These are phyloP conservation scores for Drosophila anomelani DNA, from an alignment of 2,888 invertebrate genomes.

Conservation along the genomic window DNA sequence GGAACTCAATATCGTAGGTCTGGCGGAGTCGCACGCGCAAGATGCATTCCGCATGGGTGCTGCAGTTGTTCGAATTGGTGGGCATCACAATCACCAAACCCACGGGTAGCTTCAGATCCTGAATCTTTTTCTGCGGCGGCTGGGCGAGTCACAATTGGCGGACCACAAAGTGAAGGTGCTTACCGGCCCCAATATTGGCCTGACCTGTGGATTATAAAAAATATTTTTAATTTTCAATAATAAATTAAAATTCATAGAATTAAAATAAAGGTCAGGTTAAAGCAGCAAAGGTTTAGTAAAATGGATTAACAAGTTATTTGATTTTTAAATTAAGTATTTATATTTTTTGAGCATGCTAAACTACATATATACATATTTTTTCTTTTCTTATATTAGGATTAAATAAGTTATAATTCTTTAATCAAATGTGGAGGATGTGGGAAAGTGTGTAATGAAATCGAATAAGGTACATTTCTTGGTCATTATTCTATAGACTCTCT, in stretches of 20 bases:
- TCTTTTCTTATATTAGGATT: too few relatives aligned
- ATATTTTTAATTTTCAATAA: neutral
- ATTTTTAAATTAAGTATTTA: neutral
- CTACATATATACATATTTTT: neutral
- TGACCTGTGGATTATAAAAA: constrained; percentile 49
- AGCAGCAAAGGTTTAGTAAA: neutral
- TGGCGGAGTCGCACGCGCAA: constrained; percentile 88
- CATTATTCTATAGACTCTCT: constrained; percentile 17
- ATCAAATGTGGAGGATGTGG: neutral
- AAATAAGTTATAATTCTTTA: too few relatives aligned
- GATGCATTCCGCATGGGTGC: constrained; percentile 86
- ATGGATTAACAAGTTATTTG: neutral
- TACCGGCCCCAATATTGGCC: constrained; percentile 79
- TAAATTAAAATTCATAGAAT: neutral
- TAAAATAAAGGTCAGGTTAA: neutral
- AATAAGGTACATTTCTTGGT: constrained; percentile 8
- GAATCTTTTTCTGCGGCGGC: constrained; percentile 66
- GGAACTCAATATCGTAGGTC: constrained; percentile 89
- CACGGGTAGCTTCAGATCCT: constrained; percentile 64
- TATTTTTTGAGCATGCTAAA: too few relatives aligned
- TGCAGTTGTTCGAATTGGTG: constrained; percentile 76
- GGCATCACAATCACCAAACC: constrained; percentile 70
- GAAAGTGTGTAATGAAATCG: neutral
- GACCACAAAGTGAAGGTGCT: constrained; percentile 67
- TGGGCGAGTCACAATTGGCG: constrained; percentile 79